Percentiles rank a stretch among this genome's conserved stretches.
phyloP scores from a whole-genome alignment of 2,888 invertebrate genomes.

The Drosophila quinaria region DNA sequence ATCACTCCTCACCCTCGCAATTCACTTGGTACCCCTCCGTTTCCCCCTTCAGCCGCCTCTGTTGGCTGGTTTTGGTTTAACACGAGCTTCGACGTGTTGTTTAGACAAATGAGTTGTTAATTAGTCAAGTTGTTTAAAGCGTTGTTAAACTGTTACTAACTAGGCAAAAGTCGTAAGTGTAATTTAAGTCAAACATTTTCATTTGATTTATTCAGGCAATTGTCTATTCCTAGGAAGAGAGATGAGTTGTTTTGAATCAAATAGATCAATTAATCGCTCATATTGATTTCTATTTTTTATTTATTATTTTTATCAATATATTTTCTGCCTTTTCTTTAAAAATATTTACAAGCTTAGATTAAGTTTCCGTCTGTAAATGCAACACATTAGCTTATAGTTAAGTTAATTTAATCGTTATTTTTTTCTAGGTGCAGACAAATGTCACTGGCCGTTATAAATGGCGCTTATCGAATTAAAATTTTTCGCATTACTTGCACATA shows the following conservation, averaged over 20 bases:
- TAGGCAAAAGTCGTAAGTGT: constrained; percentile 15
- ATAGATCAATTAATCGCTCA: too few species aligned
- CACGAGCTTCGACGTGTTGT: constrained; percentile 15
- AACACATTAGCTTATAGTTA: not conserved
- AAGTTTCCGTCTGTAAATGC: too few species aligned
- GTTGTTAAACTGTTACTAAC: constrained; percentile 24
- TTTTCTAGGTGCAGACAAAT: constrained; percentile 52
- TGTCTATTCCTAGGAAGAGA: not conserved
- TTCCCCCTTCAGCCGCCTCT: not conserved
- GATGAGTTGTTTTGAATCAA: not conserved
- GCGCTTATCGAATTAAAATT: constrained; percentile 77
- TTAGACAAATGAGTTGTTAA: constrained; percentile 68
- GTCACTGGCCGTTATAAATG: constrained; percentile 60
- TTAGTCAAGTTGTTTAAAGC: constrained; percentile 42
- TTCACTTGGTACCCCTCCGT: not conserved
- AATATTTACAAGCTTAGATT: too few species aligned
- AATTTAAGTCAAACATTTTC: constrained; percentile 37
- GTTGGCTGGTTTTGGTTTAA: not conserved
- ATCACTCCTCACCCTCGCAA: constrained; percentile 12
- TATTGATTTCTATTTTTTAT: too few species aligned
- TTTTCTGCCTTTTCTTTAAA: too few species aligned
- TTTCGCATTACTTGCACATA: constrained; percentile 56
- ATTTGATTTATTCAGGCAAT: not conserved
- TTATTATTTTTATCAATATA: too few species aligned
- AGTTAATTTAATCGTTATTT: not conserved